A percentile compares a stretch with the other conserved stretches of the same genome.
Evolutionary conservation across 2,888 invertebrate genomes (phyloP).

Genomic region (Meteorus cinctellus): DNA sequence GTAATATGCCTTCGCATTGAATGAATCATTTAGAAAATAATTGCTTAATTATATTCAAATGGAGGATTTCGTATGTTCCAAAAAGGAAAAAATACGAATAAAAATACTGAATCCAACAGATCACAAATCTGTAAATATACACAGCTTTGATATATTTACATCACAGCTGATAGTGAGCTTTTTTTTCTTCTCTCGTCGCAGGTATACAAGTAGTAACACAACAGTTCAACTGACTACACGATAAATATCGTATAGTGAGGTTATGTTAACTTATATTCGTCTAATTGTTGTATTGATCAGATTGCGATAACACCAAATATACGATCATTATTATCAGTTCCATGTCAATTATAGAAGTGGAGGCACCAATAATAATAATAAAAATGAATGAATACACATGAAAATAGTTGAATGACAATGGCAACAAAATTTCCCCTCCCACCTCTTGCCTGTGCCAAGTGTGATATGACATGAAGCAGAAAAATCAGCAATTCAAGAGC

Average conservation of each 20-base stretch:
- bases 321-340: background rate
- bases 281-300: constrained; percentile 9
- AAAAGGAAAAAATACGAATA: no score
- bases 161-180: background rate
- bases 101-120: background rate
- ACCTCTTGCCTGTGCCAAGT: background rate
- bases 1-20: no score
- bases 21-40: no score
- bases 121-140: background rate
- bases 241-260: constrained; percentile 3
- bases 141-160: background rate
- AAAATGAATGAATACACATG: background rate
- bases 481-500: background rate
- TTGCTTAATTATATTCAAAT: no score
- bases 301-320: background rate
- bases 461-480: background rate
- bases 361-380: background rate
- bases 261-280: constrained; percentile 6
- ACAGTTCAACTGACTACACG: background rate
- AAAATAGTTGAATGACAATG: background rate
- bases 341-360: background rate
- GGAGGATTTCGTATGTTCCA: no score
- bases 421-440: background rate
- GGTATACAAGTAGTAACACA: background rate
- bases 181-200: background rate